Conservation (phyloP, 2,888 invertebrate genomes). For the Dioctria linearis region DNA sequence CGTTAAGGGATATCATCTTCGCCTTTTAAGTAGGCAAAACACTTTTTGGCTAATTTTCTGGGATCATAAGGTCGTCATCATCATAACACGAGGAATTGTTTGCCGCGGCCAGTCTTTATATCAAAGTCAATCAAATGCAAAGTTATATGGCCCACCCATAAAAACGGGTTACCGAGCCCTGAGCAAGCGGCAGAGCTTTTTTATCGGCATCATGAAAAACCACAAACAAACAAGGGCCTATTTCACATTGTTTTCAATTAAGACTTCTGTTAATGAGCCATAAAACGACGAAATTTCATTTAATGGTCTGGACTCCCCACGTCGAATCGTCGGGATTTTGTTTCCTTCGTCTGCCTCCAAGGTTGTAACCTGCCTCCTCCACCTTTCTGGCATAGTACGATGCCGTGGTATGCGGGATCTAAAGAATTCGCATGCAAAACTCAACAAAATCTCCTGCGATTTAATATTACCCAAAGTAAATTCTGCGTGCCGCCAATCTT, state of each 20-base stretch:
- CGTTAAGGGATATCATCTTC: slow-evolving; percentile 15
- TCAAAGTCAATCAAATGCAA: slow-evolving; percentile 50
- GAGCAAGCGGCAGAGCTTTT: slow-evolving; percentile 37
- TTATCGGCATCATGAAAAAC: slow-evolving; percentile 41
- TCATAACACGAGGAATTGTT: neutral
- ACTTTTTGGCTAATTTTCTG: slow-evolving; percentile 47
- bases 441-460: slow-evolving; percentile 25
- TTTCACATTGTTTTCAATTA: slow-evolving; percentile 59
- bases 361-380: slow-evolving; percentile 26
- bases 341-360: slow-evolving; percentile 4
- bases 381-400: slow-evolving; percentile 1
- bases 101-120: slow-evolving; percentile 1
- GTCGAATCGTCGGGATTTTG: slow-evolving; percentile 26
- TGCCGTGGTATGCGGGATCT: slow-evolving; percentile 7
- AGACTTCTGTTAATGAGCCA: slow-evolving; percentile 59
- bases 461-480: slow-evolving; percentile 36
- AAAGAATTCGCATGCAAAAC: slow-evolving; percentile 40
- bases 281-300: slow-evolving; percentile 59
- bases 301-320: slow-evolving; percentile 54
- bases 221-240: slow-evolving; percentile 54
- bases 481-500: slow-evolving; percentile 32
- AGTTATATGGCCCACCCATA: slow-evolving; percentile 46
- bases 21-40: slow-evolving; percentile 39
- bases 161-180: slow-evolving; percentile 21
- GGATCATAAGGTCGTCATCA: slow-evolving; percentile 49